These are phyloP conservation scores for Typhlichthys eigenmanni DNA, from an alignment of 2,797 vertebrate genomes.

Conservation along the genomic window DNA sequence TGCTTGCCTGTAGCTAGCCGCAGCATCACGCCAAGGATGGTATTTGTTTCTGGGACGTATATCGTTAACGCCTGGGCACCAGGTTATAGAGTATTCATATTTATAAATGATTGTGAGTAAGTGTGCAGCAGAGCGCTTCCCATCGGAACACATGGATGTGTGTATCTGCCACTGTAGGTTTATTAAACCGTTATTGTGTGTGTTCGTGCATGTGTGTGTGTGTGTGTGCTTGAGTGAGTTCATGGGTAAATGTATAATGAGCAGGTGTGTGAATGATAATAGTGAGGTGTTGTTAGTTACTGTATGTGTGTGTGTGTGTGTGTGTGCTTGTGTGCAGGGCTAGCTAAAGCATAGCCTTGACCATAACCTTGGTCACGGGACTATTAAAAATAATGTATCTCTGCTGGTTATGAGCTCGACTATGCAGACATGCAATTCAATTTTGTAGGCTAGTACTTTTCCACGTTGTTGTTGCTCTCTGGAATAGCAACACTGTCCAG, in stretches of 20 bases:
- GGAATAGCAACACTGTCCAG: conserved; percentile 1
- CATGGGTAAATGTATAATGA: no score
- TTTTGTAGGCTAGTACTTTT: not conserved
- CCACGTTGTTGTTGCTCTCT: not conserved
- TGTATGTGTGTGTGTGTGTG: not conserved
- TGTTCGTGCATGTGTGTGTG: not conserved
- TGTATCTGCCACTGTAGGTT: no score
- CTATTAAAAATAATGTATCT: conserved; percentile 21
- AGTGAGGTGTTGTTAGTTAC: no score
- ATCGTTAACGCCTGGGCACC: conserved; percentile 23
- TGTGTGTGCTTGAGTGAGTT: not conserved
- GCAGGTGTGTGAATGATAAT: no score
- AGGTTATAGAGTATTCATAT: conserved; percentile 24
- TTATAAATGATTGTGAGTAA: conserved; percentile 43
- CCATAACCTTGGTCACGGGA: conserved; percentile 30
- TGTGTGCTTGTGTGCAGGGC: not conserved
- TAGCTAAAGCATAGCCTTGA: conserved; percentile 12
- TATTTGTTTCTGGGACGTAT: conserved; percentile 40
- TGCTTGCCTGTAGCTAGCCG: conserved; percentile 27
- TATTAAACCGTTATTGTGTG: not conserved
- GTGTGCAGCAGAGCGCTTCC: conserved; percentile 14
- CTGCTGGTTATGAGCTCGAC: not conserved
- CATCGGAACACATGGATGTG: no score
- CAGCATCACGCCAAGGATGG: conserved; percentile 40
- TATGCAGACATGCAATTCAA: not conserved